Base-by-base conservation (phyloP, 2,113 vertebrate species). In the Bostrychus sinensis region DNA sequence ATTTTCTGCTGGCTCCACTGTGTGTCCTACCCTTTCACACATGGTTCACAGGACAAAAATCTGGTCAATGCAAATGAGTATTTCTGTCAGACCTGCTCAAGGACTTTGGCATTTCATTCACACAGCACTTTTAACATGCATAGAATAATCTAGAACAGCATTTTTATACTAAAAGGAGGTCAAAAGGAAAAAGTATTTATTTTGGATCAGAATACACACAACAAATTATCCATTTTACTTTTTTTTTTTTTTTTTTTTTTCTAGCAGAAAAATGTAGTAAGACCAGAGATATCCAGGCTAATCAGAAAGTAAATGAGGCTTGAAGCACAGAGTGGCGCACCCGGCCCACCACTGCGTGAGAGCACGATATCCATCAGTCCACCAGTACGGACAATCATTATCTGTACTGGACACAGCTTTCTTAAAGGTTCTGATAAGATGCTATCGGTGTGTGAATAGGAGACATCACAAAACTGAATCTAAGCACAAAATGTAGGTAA, bases 1-100 rank as follows among this genome's bases (percentile, higher is more conserved):
- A 28, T 46, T 4, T 23, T 56, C 63, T 60, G 46, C 67, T 63
- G 55, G 50, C 42, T 75, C 46, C 34, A 39, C 77, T 39, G 22
- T 25, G 30, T 53, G 59, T 60, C 71, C 41, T 56, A n/a, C 39
- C 14, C 59, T 67, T 68, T 78, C 32, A 63, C 65, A 67, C 45
- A 56, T 32, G 26, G 41, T 53, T 62, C 32, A 70, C 19, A 62
- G 53, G 53, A 60, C 45, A 62, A 56, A 71, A 68, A 60, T 62
- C 46, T 37, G 14, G 9, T 56, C 41, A 50, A 60, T 60, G 43
- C 45, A 74, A 66, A 62, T 26, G 38, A 48, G 62, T 65, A 56
- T 46, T 66, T 62, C 38, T 55, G 51, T 39, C 43, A 32, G 42
- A 42, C 63, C 16, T 9, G 46, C 26, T 43, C 17, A 71, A 62